Base-by-base conservation (phyloP, 2,113 vertebrate genomes). In the Pachycephala philippinensis region DNA sequence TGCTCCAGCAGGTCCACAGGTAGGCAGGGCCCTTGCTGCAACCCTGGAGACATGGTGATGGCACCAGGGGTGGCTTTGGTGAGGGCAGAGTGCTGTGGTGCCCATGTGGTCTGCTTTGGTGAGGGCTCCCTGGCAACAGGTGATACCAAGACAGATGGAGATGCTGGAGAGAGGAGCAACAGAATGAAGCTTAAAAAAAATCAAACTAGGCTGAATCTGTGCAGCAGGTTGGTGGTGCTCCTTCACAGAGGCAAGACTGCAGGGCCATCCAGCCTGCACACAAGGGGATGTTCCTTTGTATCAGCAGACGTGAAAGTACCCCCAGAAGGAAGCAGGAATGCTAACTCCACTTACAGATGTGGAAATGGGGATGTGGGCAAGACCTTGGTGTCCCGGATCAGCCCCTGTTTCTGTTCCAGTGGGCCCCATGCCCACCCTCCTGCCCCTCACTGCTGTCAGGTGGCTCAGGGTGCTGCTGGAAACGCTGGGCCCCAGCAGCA, bases 81-180 rank as follows among this genome's bases (percentile, higher is more conserved):
- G 4, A 19, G 26, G 28, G 16, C 7, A 5, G 7, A 0, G 13
- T 13, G 61, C 77, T 6, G 4, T 1, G 27, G 6, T 4, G 8
- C 12, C 14, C 10, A 1, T 7, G 18, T 0, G 2, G 9, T 4
- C 22, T 13, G 50, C 72, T 37, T 18, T 1, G 0, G 7, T 7
- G 42, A 18, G 63, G 59, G 52, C 59, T 33, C 60, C 3, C 5
- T 30, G 42, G 42, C 49, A 18, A 9, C 70, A 7, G 35, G 17
- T 4, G 15, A 17, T 16, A 18, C 66, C 4, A 3, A 47, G 53
- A 4, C 22, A 17, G 49, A 4, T 33, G 49, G 15, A 14, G 31
- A 28, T 61, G 60, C 50, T 57, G 63, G 16, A 60, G 35, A 8
- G 15, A 64, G 79, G 45, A 93, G 40, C 15, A 68, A 30, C 26